phyloP scores from a whole-genome alignment of 2,113 vertebrate species.

The Colinus virginianus region DNA sequence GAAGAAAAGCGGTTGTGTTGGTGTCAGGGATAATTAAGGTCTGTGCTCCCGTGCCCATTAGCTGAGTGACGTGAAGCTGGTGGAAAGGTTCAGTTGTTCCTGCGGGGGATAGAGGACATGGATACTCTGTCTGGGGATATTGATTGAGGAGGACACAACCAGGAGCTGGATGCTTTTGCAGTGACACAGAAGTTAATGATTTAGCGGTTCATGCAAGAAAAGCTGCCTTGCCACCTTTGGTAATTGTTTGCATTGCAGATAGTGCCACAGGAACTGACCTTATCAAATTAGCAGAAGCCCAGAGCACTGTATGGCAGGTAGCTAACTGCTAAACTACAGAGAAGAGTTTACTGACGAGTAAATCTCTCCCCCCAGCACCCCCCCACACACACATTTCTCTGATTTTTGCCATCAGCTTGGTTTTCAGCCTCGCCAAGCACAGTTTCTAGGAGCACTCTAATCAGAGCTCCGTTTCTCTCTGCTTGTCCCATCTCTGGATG shows the following conservation, averaged over 20 bases:
- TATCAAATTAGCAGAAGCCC: conserved; percentile 71
- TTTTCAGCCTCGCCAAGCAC: not conserved
- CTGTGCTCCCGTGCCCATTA: conserved; percentile 47
- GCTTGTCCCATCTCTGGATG: not conserved
- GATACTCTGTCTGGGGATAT: conserved; percentile 78
- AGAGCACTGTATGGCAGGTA: conserved; percentile 6
- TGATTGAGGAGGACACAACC: conserved; percentile 81
- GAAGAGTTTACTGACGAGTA: not conserved
- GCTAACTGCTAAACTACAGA: not conserved
- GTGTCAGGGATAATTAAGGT: conserved; percentile 69
- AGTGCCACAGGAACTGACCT: conserved; percentile 51
- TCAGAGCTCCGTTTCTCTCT: not conserved
- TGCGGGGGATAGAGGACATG: conserved; percentile 76
- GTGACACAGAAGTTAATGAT: conserved; percentile 83
- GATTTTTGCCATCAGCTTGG: not conserved
- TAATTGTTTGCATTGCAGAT: conserved; percentile 69
- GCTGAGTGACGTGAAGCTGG: conserved; percentile 39
- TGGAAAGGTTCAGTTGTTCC: conserved; percentile 69
- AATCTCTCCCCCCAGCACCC: not conserved
- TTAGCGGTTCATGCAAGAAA: conserved; percentile 73
- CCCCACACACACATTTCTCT: not conserved
- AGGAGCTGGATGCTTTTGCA: conserved; percentile 78
- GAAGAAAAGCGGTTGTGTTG: conserved; percentile 23
- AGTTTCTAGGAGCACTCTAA: not conserved
- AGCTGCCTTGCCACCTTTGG: conserved; percentile 65